A percentile compares a stretch with the other conserved stretches of the same genome.
These are phyloP conservation scores for Tetragnatha montana DNA, from an alignment of 2,888 invertebrate species.

Conservation along the genomic window DNA sequence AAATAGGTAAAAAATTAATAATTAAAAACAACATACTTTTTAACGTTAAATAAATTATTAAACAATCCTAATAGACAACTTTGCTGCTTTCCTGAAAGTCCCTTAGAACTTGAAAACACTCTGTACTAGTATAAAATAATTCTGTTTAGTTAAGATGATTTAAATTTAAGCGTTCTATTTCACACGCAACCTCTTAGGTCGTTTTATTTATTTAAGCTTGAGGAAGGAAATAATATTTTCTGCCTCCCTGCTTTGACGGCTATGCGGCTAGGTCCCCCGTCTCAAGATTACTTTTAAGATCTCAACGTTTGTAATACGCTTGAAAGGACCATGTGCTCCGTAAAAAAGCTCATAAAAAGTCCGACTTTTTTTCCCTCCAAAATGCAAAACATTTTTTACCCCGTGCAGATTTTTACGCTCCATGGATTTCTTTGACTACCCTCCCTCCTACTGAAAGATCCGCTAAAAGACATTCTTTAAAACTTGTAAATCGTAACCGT, in stretches of 20 bases:
- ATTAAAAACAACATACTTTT: too few species aligned
- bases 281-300: slow-evolving; percentile 30
- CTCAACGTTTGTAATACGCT: slow-evolving; percentile 33
- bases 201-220: slow-evolving; percentile 7
- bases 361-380: slow-evolving; percentile 12
- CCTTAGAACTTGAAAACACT: too few species aligned
- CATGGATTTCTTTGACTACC: slow-evolving; percentile 32
- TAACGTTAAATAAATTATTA: too few species aligned
- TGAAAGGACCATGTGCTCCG: slow-evolving; percentile 13
- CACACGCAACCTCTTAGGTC: background rate
- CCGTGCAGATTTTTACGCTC: slow-evolving; percentile 22
- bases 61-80: too few species aligned
- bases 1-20: too few species aligned
- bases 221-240: slow-evolving; percentile 32
- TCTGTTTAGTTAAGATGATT: too few species aligned
- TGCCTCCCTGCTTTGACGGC: slow-evolving; percentile 41
- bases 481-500: slow-evolving; percentile 26
- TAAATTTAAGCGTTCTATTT: too few species aligned
- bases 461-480: slow-evolving; percentile 39
- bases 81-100: too few species aligned
- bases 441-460: background rate
- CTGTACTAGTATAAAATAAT: too few species aligned
- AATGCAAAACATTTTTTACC: slow-evolving; percentile 14
- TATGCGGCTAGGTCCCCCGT: slow-evolving; percentile 3
- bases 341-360: slow-evolving; percentile 34